phyloP scores from a whole-genome alignment of 2,888 invertebrate species.

The Anagyrus pseudococci region DNA sequence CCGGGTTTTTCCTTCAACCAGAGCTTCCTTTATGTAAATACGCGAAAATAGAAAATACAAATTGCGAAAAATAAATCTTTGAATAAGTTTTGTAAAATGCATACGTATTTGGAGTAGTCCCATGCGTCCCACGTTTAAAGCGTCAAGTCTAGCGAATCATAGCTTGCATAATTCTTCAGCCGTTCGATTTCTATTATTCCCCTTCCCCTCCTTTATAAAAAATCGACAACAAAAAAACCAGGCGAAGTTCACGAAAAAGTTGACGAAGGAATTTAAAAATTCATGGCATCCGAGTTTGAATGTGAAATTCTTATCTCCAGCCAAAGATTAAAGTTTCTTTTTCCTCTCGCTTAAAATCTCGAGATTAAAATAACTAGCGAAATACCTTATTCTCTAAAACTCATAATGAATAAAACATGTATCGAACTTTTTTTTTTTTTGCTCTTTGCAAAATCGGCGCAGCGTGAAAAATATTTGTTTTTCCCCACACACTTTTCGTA shows the following conservation, averaged over 20 bases:
- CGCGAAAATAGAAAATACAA: constrained; percentile 6
- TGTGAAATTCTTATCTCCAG: background rate
- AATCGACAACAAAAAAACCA: background rate
- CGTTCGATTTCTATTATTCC: too few species aligned
- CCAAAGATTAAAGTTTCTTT: constrained; percentile 17
- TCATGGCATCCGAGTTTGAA: constrained; percentile 3
- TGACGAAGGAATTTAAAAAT: constrained; percentile 6
- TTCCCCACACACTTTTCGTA: too few species aligned
- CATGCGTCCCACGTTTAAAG: too few species aligned
- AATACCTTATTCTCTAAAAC: constrained; percentile 10
- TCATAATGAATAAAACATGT: constrained; percentile 20
- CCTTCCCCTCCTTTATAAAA: too few species aligned
- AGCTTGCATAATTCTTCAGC: too few species aligned
- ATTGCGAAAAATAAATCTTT: background rate
- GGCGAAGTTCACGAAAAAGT: background rate
- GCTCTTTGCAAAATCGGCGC: too few species aligned
- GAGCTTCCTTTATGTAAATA: constrained; percentile 10
- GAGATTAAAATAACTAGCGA: constrained; percentile 15
- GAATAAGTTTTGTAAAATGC: background rate
- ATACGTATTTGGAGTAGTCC: too few species aligned
- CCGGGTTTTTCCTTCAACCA: constrained; percentile 1
- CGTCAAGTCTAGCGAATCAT: too few species aligned
- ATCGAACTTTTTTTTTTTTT: constrained; percentile 14
- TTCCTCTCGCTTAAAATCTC: background rate
- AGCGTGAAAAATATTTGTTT: too few species aligned